Evolutionary conservation across 1,140 invertebrate genomes (phyloP), one percentile per base, ranked within the genome.

Genomic region (Dreissena rostriformis): DNA sequence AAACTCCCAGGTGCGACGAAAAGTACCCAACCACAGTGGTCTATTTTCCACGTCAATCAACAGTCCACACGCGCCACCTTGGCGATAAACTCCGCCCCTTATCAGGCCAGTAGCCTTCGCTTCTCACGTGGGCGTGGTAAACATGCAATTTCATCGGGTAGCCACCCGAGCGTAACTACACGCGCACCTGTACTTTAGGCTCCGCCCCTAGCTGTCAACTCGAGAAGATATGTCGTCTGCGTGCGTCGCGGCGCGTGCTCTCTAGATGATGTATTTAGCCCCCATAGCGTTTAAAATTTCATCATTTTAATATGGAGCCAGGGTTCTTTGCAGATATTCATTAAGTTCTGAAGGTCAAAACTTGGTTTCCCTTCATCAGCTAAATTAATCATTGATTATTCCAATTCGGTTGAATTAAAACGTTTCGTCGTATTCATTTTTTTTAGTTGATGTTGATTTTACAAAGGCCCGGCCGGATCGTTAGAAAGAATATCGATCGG

Each of bases 41-140:
- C 17, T 4, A 61, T 61, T 61, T 61, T n/a, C 52, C 57, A 51
- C 68, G 85, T 86, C 85, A 86, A 86, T 86, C 85, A 86, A 72
- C 19, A 29, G 29, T 24, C 66, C 68, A 71, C 85, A 82, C 76
- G 85, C 76, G 85, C 72, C 67, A 67, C 29, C 61, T 24, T 22
- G 19, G 29, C 28, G 28, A 51, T 74, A 73, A n/a, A 39, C 39
- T 39, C 39, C 39, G 39, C 39, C 39, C 39, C 39, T 39, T 39
- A 39, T 39, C 39, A 39, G 55, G 10, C 12, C 22, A n/a, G 14
- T 51, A 49, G 26, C 81, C 65, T 73, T 72, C 39, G 81, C 81
- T 74, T 75, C 81, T 63, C 39, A 2, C 8, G 67, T 29, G 53
- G 63, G 65, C 81, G 72, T 39, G 55, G 65, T 67, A 65, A 63